Evolutionary conservation across 2,888 invertebrate species (phyloP).

Genomic region (Torymus aiolomorphi): DNA sequence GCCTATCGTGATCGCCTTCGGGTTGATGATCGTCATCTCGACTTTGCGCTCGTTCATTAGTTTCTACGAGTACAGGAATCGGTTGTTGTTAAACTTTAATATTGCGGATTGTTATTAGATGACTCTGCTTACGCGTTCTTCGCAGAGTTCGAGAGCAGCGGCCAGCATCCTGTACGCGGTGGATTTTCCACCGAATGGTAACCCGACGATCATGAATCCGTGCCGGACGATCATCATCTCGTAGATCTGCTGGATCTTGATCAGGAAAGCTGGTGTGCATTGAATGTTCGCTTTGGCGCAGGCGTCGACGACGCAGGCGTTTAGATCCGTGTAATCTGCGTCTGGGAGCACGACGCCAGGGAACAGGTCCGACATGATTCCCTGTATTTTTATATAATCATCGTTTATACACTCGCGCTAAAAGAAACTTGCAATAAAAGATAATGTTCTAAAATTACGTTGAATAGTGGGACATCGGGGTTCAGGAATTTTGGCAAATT

Average conservation of each 20-base stretch:
- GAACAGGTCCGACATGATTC: slow-evolving; percentile 82
- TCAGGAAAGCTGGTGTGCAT: slow-evolving; percentile 81
- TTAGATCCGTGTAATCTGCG: slow-evolving; percentile 87
- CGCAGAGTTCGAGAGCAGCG: slow-evolving; percentile 76
- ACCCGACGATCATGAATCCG: slow-evolving; percentile 81
- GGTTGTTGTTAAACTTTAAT: background rate
- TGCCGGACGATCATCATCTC: slow-evolving; percentile 82
- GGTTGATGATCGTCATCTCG: slow-evolving; percentile 90
- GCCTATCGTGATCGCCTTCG: slow-evolving; percentile 96
- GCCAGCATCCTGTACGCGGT: slow-evolving; percentile 78
- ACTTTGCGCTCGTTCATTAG: slow-evolving; percentile 86
- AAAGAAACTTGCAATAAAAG: background rate
- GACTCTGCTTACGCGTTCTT: slow-evolving; percentile 74
- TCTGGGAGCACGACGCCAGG: slow-evolving; percentile 79
- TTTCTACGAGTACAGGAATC: slow-evolving; percentile 76
- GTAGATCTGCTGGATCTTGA: slow-evolving; percentile 80
- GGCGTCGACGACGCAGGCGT: slow-evolving; percentile 80
- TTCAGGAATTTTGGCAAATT: slow-evolving; percentile 82
- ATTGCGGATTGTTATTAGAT: background rate
- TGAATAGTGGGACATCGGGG: slow-evolving; percentile 79
- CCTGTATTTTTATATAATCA: slow-evolving; percentile 67
- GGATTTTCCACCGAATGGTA: slow-evolving; percentile 79
- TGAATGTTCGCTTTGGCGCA: slow-evolving; percentile 87
- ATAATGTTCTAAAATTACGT: slow-evolving; percentile 66
- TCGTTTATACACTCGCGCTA: too few relatives aligned